Evolutionary conservation across 2,888 invertebrate species (phyloP).

Genomic region (Tetragnatha montana): DNA sequence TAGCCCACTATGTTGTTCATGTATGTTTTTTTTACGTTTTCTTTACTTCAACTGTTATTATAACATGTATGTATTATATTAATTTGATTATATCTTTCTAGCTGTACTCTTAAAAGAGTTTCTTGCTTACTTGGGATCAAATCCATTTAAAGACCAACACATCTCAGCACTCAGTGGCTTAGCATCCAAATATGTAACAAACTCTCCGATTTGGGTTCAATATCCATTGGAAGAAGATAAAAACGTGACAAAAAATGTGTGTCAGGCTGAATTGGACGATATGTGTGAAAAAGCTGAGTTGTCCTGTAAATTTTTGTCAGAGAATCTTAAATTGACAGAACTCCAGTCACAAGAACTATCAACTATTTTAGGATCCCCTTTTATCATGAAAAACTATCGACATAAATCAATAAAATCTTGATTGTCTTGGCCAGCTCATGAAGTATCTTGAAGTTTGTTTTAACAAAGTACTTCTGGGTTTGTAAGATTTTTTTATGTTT

Average conservation of each 20-base stretch:
- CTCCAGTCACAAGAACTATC: constrained; percentile 17
- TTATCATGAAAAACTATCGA: constrained; percentile 12
- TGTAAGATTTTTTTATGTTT: too few relatives aligned
- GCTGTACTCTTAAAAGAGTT: constrained; percentile 85
- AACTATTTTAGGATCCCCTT: constrained; percentile 12
- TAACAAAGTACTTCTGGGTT: too few relatives aligned
- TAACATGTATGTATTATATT: too few relatives aligned
- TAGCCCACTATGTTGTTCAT: too few relatives aligned
- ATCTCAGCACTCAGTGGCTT: constrained; percentile 85
- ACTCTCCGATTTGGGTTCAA: constrained; percentile 82
- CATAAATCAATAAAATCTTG: constrained; percentile 15
- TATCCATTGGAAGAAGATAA: constrained; percentile 88
- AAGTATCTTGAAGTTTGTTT: too few relatives aligned
- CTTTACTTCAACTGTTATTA: too few relatives aligned
- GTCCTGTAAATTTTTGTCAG: constrained; percentile 32
- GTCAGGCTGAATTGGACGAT: constrained; percentile 81
- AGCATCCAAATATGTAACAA: not conserved
- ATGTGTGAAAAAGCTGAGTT: constrained; percentile 32
- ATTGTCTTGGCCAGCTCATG: too few relatives aligned
- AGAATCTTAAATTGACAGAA: constrained; percentile 5
- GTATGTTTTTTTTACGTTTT: too few relatives aligned
- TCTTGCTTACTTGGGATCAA: constrained; percentile 87
- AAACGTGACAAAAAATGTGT: constrained; percentile 92
- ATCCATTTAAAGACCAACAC: constrained; percentile 85
- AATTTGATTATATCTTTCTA: constrained; percentile 70